Evolutionary conservation across 1,140 invertebrate species (phyloP).

Genomic region (Goniozus legneri): DNA sequence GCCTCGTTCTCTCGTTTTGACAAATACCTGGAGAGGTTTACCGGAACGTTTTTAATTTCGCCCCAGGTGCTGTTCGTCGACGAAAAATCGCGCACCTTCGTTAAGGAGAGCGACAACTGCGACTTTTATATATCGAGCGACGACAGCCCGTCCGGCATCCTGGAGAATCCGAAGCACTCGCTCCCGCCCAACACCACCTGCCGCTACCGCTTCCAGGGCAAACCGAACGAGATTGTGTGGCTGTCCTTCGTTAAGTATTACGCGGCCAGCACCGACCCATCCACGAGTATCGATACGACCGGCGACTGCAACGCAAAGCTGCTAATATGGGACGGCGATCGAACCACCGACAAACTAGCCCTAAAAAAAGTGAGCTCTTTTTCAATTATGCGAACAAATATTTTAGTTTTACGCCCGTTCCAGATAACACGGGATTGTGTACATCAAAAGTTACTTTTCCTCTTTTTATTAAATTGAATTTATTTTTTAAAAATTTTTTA

Average conservation of each 20-base stretch:
- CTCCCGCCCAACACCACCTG: slow-evolving; percentile 83
- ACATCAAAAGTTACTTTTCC: too few relatives aligned
- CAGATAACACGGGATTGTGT: too few relatives aligned
- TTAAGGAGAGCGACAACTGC: slow-evolving; percentile 68
- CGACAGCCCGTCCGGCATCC: slow-evolving; percentile 66
- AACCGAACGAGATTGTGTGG: slow-evolving; percentile 75
- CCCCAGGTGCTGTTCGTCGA: slow-evolving; percentile 71
- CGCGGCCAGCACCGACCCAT: slow-evolving; percentile 62
- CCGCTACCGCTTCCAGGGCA: slow-evolving; percentile 64
- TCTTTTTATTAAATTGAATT: too few relatives aligned
- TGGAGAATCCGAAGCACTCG: slow-evolving; percentile 78
- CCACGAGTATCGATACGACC: slow-evolving; percentile 61
- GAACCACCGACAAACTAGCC: slow-evolving; percentile 43
- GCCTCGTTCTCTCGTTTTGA: too few relatives aligned
- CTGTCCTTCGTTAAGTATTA: slow-evolving; percentile 81
- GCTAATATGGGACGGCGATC: slow-evolving; percentile 71
- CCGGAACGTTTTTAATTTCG: too few relatives aligned
- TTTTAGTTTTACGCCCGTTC: too few relatives aligned
- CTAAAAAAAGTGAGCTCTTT: background rate
- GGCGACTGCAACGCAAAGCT: slow-evolving; percentile 71
- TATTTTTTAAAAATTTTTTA: too few relatives aligned
- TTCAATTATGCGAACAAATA: too few relatives aligned
- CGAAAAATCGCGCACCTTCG: slow-evolving; percentile 69
- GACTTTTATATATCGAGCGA: slow-evolving; percentile 74
- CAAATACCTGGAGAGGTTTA: too few relatives aligned